Evolutionary conservation across 2,797 vertebrate genomes (phyloP).

Genomic region (Ammospiza maritima): DNA sequence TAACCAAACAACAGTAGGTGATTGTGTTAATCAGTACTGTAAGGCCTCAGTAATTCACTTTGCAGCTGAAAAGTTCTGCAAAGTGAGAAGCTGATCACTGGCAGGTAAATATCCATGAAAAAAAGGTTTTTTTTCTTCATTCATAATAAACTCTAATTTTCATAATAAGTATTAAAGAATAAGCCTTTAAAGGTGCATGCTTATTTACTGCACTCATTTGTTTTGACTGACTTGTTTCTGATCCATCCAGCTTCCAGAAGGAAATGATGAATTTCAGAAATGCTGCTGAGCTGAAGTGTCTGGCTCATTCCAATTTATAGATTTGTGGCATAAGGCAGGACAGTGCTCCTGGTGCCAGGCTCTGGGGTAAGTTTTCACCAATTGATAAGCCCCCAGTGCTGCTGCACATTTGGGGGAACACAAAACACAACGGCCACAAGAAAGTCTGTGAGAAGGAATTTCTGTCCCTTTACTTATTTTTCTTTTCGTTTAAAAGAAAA

Average conservation of each 20-base stretch:
- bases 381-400: not conserved
- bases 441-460: not conserved
- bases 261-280: not conserved
- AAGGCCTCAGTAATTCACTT: not conserved
- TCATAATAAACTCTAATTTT: not conserved
- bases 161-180: not conserved
- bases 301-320: not conserved
- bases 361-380: accelerated
- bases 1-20: not conserved
- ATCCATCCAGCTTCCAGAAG: not conserved
- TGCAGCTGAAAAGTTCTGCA: not conserved
- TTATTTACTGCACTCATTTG: not conserved
- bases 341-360: not conserved
- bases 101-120: not conserved
- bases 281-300: not conserved
- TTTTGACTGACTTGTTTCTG: not conserved
- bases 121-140: not conserved
- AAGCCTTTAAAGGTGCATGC: not conserved
- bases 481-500: not conserved
- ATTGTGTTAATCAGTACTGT: not conserved
- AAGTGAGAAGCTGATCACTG: not conserved
- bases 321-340: not conserved
- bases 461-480: not conserved
- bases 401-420: not conserved
- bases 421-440: accelerated